Conservation (phyloP, 2,797 vertebrate genomes). For the Melopsittacus undulatus region DNA sequence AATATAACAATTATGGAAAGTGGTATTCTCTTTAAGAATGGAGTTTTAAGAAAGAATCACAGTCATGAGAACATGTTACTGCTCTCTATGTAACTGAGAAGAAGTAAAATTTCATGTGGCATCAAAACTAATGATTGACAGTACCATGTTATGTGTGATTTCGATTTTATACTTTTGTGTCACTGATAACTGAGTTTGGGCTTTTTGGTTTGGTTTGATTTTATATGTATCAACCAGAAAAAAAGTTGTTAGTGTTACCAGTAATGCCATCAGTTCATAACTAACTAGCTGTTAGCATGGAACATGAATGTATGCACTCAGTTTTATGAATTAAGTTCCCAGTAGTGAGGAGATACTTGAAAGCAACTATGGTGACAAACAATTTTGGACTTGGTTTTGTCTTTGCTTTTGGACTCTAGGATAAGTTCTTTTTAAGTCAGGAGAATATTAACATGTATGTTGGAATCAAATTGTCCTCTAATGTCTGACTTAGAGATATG, state of each 20-base stretch:
- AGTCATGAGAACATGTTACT: background rate
- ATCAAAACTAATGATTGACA: background rate
- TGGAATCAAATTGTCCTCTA: background rate
- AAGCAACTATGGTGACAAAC: background rate
- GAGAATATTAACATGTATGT: background rate
- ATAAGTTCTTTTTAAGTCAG: background rate
- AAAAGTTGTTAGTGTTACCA: background rate
- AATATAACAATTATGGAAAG: background rate
- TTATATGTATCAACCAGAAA: rapidly evolving
- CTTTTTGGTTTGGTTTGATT: rapidly evolving
- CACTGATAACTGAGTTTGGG: background rate
- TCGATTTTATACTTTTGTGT: background rate
- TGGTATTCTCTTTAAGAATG: background rate
- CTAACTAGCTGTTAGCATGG: background rate
- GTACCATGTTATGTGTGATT: background rate
- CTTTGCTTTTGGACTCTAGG: background rate
- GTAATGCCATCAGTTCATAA: background rate
- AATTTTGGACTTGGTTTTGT: background rate
- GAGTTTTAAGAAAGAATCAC: background rate
- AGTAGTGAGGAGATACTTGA: background rate
- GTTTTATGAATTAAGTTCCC: background rate
- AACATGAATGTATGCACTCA: background rate
- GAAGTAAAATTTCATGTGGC: background rate
- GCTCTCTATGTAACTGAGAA: background rate
- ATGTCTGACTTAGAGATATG: background rate